phyloP scores from a whole-genome alignment of 1,140 invertebrate species.

The Cheumatopsyche charites region DNA sequence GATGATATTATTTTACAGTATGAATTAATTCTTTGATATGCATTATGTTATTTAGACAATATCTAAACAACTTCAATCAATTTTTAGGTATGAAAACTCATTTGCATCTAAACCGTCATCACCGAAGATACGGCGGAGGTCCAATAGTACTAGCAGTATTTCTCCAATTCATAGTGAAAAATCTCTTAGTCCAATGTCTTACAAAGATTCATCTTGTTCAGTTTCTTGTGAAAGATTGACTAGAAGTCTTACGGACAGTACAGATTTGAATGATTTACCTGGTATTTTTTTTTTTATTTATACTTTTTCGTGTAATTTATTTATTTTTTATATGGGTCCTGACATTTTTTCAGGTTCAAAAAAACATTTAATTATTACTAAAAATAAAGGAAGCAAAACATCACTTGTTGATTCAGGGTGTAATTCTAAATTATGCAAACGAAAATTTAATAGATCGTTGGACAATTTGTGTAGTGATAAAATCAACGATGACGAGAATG shows the following conservation, averaged over 20 bases:
- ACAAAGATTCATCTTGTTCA: too few species aligned
- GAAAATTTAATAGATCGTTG: not conserved
- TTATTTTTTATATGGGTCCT: too few species aligned
- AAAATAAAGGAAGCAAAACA: too few species aligned
- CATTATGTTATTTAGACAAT: too few species aligned
- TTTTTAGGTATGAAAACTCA: slow-evolving; percentile 14
- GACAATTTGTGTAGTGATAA: not conserved
- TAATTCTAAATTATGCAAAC: not conserved
- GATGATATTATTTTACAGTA: not conserved
- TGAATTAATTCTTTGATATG: not conserved
- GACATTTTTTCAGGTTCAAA: slow-evolving; percentile 1
- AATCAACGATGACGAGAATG: not conserved
- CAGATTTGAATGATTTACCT: slow-evolving; percentile 40
- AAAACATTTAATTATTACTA: slow-evolving; percentile 7
- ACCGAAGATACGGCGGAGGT: slow-evolving; percentile 15
- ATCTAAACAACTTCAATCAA: too few species aligned
- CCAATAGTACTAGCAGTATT: slow-evolving; percentile 43
- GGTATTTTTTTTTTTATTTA: slow-evolving; percentile 8
- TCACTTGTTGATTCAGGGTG: too few species aligned
- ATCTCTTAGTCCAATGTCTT: slow-evolving; percentile 29
- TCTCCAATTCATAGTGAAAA: slow-evolving; percentile 35
- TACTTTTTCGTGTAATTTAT: not conserved
- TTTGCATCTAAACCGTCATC: too few species aligned
- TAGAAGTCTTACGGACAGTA: slow-evolving; percentile 32
- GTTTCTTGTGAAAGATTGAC: too few species aligned